Evolutionary conservation across 2,113 vertebrate species (phyloP).

Genomic region (Conger conger): DNA sequence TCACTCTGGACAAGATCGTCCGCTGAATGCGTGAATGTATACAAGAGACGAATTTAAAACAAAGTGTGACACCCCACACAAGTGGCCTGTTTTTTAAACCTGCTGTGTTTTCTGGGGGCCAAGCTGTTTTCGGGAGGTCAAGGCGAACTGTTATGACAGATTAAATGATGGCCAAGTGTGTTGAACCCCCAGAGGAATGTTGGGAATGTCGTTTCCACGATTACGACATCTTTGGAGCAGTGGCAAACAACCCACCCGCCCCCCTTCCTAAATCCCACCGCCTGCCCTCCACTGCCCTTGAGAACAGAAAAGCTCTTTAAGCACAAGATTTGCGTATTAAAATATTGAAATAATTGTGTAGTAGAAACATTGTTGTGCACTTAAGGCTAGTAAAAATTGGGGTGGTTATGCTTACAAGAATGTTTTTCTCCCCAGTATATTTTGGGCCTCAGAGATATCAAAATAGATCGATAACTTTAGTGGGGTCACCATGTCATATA

Average conservation of each 20-base stretch:
- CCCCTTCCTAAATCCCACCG: neutral
- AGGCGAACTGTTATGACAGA: conserved; percentile 28
- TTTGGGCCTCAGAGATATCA: too few relatives aligned
- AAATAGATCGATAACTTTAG: too few relatives aligned
- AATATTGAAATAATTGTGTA: neutral
- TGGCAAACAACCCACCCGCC: neutral
- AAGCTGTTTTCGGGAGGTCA: conserved; percentile 5
- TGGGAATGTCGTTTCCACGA: conserved; percentile 9
- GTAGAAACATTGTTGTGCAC: too few relatives aligned
- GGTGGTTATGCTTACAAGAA: too few relatives aligned
- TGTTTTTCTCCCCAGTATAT: too few relatives aligned
- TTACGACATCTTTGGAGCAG: conserved; percentile 18
- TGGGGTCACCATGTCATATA: too few relatives aligned
- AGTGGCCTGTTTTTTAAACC: conserved; percentile 5
- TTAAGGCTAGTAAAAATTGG: too few relatives aligned
- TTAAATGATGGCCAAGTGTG: conserved; percentile 22
- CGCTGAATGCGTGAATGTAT: neutral
- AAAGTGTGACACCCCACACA: conserved; percentile 14
- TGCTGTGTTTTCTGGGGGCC: conserved; percentile 5
- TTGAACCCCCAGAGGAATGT: conserved; percentile 18
- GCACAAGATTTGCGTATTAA: too few relatives aligned
- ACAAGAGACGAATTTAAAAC: neutral
- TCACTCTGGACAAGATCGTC: too few relatives aligned
- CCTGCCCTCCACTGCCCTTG: neutral
- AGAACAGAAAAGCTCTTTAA: neutral